A percentile compares a stretch with the other conserved stretches of the same genome.
Conservation (phyloP, 2,888 invertebrate species). For the Hemistola chrysoprasaria region DNA sequence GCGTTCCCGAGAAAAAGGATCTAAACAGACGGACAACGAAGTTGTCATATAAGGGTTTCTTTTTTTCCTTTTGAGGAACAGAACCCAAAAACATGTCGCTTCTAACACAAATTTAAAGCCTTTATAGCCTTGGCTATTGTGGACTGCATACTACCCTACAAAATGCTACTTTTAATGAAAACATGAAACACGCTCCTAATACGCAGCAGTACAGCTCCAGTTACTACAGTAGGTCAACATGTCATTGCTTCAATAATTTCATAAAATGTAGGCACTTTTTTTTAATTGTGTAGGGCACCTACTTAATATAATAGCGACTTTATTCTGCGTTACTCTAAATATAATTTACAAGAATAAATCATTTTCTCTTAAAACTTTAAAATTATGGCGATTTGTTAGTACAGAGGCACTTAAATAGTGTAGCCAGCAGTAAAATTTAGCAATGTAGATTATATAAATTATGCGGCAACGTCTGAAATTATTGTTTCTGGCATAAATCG, state of each 20-base stretch:
- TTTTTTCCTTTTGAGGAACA: no score
- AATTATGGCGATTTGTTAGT: no score
- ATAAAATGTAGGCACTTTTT: conserved; percentile 18
- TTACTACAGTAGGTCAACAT: conserved; percentile 34
- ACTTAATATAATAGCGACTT: no score
- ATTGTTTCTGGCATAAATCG: no score
- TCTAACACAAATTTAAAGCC: not conserved
- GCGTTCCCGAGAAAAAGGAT: no score
- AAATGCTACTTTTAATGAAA: not conserved
- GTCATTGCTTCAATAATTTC: conserved; percentile 4
- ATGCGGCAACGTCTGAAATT: no score
- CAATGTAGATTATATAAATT: no score
- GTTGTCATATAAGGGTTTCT: no score
- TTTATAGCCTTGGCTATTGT: conserved; percentile 2
- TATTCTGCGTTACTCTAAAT: conserved; percentile 18
- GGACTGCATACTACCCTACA: conserved; percentile 4
- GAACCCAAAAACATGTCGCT: not conserved
- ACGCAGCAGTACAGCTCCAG: conserved; percentile 60
- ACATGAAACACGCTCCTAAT: conserved; percentile 14
- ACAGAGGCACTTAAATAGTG: no score
- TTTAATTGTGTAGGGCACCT: not conserved
- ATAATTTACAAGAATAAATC: conserved; percentile 12
- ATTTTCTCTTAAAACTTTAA: no score
- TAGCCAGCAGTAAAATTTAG: no score
- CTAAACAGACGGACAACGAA: no score